Conservation (phyloP, 2,888 invertebrate species). For the Calliphora vomitoria region DNA sequence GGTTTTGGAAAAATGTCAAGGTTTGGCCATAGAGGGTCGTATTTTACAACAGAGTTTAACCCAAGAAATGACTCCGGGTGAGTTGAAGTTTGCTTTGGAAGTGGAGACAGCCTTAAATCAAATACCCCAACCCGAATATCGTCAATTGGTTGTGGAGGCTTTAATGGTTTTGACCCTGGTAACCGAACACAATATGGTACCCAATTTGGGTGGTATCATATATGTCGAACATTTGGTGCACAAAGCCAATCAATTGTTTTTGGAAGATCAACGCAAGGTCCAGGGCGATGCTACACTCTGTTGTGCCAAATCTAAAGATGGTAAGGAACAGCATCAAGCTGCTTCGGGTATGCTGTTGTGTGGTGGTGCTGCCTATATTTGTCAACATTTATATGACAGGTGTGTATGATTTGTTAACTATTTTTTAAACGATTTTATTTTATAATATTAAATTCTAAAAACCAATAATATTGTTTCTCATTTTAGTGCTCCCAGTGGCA, state of each 20-base stretch:
- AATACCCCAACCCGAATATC: constrained; percentile 99
- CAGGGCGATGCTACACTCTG: constrained; percentile 97
- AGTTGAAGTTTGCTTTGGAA: constrained; percentile 98
- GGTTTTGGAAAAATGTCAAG: constrained; percentile 96
- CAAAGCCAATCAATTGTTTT: constrained; percentile 96
- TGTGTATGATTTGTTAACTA: constrained; percentile 63
- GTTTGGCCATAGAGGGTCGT: constrained; percentile 95
- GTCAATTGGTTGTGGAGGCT: constrained; percentile 98
- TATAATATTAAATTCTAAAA: neutral
- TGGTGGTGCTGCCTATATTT: constrained; percentile 97
- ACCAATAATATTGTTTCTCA: neutral
- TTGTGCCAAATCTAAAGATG: constrained; percentile 92
- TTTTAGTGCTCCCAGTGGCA: constrained; percentile 96
- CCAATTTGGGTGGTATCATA: constrained; percentile 91
- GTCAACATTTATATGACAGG: constrained; percentile 97
- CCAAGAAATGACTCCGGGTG: constrained; percentile 99
- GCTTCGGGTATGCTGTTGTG: constrained; percentile 90
- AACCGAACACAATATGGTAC: constrained; percentile 93
- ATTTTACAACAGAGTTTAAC: constrained; percentile 96
- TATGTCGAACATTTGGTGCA: constrained; percentile 97
- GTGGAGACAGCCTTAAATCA: constrained; percentile 98
- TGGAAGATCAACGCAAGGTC: constrained; percentile 96
- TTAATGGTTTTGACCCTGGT: constrained; percentile 97
- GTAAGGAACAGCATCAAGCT: constrained; percentile 86
- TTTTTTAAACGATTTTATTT: neutral